Percentiles rank a stretch among this genome's conserved stretches.
Conservation (phyloP, 2,888 invertebrate genomes). For the Tortrix viridana region DNA sequence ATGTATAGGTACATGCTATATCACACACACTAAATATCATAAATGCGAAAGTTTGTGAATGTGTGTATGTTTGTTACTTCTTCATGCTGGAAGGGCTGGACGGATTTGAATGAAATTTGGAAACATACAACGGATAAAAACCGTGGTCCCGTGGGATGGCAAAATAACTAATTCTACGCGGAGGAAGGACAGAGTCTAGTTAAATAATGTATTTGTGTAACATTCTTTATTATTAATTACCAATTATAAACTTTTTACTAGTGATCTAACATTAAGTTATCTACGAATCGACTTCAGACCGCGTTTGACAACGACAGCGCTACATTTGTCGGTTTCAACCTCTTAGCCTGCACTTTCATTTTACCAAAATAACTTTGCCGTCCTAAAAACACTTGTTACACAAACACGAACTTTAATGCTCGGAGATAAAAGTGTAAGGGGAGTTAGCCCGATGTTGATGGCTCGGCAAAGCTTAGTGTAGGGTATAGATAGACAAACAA, state of each 20-base stretch:
- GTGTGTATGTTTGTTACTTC: too few species aligned
- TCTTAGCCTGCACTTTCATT: slow-evolving; percentile 28
- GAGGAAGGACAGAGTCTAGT: too few species aligned
- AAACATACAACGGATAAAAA: too few species aligned
- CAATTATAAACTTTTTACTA: not conserved
- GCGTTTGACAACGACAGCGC: slow-evolving; percentile 28
- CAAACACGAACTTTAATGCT: not conserved
- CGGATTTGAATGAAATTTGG: too few species aligned
- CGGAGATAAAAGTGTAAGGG: not conserved
- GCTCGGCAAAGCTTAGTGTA: slow-evolving; percentile 48
- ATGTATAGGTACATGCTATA: too few species aligned
- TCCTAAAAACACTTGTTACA: not conserved
- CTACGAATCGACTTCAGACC: slow-evolving; percentile 7
- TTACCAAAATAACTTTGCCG: slow-evolving; percentile 9
- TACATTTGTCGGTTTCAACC: slow-evolving; percentile 29
- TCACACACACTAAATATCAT: too few species aligned
- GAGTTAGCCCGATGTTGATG: slow-evolving; percentile 18
- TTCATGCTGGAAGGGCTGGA: too few species aligned
- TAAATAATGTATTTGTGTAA: slow-evolving; percentile 5
- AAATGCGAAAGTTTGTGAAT: too few species aligned
- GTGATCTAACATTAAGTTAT: not conserved
- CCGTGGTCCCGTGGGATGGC: too few species aligned
- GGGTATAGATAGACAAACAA: slow-evolving; percentile 53
- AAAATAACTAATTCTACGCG: too few species aligned
- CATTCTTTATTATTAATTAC: too few species aligned